phyloP scores from a whole-genome alignment of 2,113 vertebrate genomes.

The Psilopogon haemacephalus region DNA sequence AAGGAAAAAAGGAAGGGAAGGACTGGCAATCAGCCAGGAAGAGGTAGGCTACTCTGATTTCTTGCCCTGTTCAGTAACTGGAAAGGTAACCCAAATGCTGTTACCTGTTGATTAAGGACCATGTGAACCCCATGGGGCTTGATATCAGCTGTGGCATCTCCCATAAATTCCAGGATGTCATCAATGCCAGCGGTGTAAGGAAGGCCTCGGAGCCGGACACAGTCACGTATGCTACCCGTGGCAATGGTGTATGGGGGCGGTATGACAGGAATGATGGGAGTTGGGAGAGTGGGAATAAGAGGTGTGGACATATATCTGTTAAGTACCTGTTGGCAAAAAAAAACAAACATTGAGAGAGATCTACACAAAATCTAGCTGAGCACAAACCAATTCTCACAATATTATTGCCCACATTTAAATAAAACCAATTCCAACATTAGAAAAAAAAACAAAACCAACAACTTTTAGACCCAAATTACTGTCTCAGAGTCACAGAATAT shows the following conservation, averaged over 20 bases:
- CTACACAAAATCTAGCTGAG: not conserved
- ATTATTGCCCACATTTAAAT: not conserved
- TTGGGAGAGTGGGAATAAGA: conserved; percentile 87
- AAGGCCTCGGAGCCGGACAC: conserved; percentile 89
- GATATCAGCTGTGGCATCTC: conserved; percentile 90
- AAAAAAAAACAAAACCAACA: not conserved
- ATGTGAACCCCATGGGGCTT: conserved; percentile 96
- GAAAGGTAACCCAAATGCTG: not conserved
- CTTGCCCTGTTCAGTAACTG: not conserved
- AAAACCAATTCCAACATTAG: not conserved
- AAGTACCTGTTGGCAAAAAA: conserved; percentile 79
- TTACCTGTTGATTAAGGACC: conserved; percentile 97
- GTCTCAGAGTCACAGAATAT: no score
- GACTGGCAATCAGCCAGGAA: not conserved
- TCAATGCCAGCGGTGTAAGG: conserved; percentile 94
- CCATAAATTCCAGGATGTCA: conserved; percentile 95
- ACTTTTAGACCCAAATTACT: not conserved
- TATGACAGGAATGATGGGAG: conserved; percentile 85
- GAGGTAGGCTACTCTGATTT: not conserved
- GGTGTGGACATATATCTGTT: conserved; percentile 94
- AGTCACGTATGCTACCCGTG: conserved; percentile 83
- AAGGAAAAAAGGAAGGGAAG: not conserved
- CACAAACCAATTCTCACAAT: not conserved
- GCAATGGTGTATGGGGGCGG: conserved; percentile 84
- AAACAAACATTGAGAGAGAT: not conserved